Conservation (phyloP, 1,140 invertebrate genomes). For the Atta cephalotes region DNA sequence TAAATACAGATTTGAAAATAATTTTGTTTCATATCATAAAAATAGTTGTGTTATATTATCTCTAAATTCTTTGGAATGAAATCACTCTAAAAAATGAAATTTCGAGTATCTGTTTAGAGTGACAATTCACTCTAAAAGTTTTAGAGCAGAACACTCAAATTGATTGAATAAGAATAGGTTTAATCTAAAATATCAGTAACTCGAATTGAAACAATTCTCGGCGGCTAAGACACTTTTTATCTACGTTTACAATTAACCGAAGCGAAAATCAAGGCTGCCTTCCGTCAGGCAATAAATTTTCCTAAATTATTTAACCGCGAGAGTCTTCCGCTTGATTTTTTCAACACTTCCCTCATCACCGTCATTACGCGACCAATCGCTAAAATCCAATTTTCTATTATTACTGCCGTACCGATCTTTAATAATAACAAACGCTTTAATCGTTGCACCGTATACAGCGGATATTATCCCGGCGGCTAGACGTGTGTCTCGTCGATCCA, state of each 20-base stretch:
- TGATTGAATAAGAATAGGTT: too few relatives aligned
- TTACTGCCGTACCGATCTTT: not conserved
- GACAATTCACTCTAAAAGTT: too few relatives aligned
- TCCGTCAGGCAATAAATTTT: conserved; percentile 41
- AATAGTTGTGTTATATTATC: too few relatives aligned
- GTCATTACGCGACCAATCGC: conserved; percentile 13
- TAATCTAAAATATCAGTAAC: not conserved
- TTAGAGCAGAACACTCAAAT: too few relatives aligned
- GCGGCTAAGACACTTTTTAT: not conserved
- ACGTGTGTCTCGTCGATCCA: conserved; percentile 44
- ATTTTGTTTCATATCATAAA: too few relatives aligned
- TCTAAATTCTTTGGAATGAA: too few relatives aligned
- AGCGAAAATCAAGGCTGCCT: not conserved
- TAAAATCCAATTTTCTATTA: conserved; percentile 63
- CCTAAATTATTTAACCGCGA: conserved; percentile 55
- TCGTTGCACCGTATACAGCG: conserved; percentile 61
- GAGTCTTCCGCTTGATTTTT: not conserved
- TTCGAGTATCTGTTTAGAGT: too few relatives aligned
- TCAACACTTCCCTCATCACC: conserved; percentile 9
- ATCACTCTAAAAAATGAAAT: too few relatives aligned
- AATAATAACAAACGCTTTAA: conserved; percentile 58
- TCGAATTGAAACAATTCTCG: not conserved
- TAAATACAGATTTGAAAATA: too few relatives aligned
- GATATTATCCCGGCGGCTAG: not conserved
- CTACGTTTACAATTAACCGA: not conserved